phyloP scores from a whole-genome alignment of 2,113 vertebrate genomes.

The Gopherus flavomarginatus region DNA sequence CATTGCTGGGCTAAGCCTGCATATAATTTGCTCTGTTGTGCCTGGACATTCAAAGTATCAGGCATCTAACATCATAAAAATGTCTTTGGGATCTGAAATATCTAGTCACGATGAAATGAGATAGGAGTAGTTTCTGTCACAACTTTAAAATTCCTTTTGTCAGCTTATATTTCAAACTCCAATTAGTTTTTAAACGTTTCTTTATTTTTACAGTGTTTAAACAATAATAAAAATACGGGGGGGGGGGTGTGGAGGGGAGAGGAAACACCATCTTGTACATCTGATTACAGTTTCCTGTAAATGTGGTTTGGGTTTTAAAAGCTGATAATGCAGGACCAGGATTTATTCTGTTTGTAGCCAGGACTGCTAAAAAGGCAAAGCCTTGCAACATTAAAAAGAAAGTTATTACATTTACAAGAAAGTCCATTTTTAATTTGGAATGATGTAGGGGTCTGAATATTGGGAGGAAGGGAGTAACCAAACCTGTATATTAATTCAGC shows the following conservation, averaged over 20 bases:
- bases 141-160: not conserved
- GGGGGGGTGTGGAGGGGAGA: too few species aligned
- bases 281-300: not conserved
- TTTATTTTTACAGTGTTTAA: not conserved
- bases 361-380: not conserved
- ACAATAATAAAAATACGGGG: not conserved
- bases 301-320: not conserved
- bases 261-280: not conserved
- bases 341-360: not conserved
- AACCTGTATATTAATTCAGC: not conserved
- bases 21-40: not conserved
- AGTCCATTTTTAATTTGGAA: not conserved
- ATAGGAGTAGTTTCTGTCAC: not conserved
- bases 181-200: not conserved
- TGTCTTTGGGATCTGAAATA: not conserved
- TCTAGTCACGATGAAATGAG: not conserved
- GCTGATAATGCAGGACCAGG: not conserved
- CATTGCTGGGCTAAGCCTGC: not conserved
- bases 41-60: not conserved
- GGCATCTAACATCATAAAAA: not conserved
- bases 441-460: not conserved
- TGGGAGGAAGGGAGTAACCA: not conserved
- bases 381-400: not conserved
- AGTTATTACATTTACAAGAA: not conserved
- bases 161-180: not conserved